Conservation (phyloP, 2,888 invertebrate species). For the Dendrolimus houi region DNA sequence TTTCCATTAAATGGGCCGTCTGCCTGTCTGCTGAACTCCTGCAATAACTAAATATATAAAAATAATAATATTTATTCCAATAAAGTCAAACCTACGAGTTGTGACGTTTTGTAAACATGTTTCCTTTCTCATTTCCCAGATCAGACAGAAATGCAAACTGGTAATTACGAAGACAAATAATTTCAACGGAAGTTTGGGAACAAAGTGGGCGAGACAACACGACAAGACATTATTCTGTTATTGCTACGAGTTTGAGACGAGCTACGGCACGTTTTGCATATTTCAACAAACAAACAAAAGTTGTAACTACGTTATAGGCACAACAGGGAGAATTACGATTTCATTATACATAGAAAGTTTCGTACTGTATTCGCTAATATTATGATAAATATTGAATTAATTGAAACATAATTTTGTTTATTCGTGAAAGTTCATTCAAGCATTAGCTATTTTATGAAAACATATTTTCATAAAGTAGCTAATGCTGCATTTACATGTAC, state of each 20-base stretch:
- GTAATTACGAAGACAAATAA: conserved; percentile 47
- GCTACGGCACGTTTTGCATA: conserved; percentile 16
- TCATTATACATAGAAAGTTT: neutral
- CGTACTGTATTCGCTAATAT: neutral
- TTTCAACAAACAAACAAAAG: conserved; percentile 19
- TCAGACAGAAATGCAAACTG: conserved; percentile 37
- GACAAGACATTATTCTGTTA: conserved; percentile 31
- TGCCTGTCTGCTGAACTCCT: too few species aligned
- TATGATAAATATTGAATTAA: neutral
- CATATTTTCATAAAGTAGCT: neutral
- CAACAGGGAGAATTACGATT: neutral
- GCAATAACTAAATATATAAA: too few species aligned
- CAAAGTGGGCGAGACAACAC: conserved; percentile 15
- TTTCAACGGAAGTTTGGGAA: conserved; percentile 20
- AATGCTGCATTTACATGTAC: neutral
- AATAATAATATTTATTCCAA: neutral
- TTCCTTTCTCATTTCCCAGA: conserved; percentile 35
- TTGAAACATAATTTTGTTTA: neutral
- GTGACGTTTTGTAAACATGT: conserved; percentile 30
- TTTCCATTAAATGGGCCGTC: too few species aligned
- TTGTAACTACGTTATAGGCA: neutral
- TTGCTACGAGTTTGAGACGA: conserved; percentile 17
- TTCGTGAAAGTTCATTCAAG: neutral
- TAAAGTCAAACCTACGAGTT: conserved; percentile 14
- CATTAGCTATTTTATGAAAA: too few species aligned